Evolutionary conservation across 2,113 vertebrate species (phyloP).

Genomic region (Lophura nycthemera): DNA sequence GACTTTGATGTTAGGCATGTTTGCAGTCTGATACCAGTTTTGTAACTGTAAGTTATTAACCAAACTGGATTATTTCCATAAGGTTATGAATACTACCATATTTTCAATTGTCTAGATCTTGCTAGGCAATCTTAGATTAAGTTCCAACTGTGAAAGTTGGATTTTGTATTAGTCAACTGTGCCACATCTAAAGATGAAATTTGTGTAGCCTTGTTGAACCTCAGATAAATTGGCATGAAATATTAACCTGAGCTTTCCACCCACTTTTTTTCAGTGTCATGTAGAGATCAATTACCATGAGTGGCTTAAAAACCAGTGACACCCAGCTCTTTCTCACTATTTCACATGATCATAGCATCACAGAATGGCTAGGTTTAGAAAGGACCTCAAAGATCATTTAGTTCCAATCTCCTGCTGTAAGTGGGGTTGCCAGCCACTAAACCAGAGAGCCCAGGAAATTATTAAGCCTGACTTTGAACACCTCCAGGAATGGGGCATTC

Average conservation of each 20-base stretch:
- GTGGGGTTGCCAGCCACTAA: too few species aligned
- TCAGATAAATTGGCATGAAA: neutral
- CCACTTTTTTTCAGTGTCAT: neutral
- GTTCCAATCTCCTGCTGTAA: too few species aligned
- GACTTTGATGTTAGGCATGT: slow-evolving; percentile 21
- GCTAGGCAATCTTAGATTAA: neutral
- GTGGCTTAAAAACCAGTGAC: neutral
- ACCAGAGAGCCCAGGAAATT: too few species aligned
- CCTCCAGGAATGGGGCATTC: too few species aligned
- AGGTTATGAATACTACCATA: slow-evolving; percentile 3
- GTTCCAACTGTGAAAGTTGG: neutral
- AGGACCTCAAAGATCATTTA: too few species aligned
- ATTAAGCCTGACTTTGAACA: too few species aligned
- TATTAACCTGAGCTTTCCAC: neutral
- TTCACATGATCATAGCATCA: neutral
- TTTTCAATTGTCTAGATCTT: slow-evolving; percentile 25
- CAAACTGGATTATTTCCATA: slow-evolving; percentile 3
- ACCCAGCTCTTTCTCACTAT: neutral
- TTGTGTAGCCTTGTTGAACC: neutral
- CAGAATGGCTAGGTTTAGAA: too few species aligned
- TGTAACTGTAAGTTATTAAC: neutral
- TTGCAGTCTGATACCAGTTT: neutral
- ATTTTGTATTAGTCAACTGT: neutral
- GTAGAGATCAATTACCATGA: rapidly evolving
- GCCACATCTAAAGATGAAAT: neutral